phyloP scores from a whole-genome alignment of 2,888 invertebrate species.

The Phragmatobia fuliginosa region DNA sequence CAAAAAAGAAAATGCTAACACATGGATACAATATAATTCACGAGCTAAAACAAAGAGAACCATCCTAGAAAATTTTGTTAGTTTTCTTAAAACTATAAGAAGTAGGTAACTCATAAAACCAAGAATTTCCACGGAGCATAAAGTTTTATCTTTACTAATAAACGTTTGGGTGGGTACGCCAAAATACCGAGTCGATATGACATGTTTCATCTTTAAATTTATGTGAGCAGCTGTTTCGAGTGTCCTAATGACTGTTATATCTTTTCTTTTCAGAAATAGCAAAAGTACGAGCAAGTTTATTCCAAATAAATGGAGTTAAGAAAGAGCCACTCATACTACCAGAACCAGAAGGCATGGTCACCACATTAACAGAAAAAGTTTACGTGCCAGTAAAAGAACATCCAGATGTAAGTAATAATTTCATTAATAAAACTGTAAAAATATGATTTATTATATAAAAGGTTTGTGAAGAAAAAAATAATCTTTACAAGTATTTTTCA shows the following conservation, averaged over 20 bases:
- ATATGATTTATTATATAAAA: slow-evolving; percentile 33
- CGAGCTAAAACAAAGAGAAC: slow-evolving; percentile 3
- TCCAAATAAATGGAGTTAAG: slow-evolving; percentile 99
- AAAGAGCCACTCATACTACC: slow-evolving; percentile 97
- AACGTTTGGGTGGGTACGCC: slow-evolving; percentile 66
- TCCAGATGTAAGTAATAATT: slow-evolving; percentile 96
- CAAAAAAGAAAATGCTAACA: not conserved
- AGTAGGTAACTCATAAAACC: slow-evolving; percentile 49
- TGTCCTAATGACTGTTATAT: slow-evolving; percentile 45
- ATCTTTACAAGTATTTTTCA: not conserved
- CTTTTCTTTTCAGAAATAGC: slow-evolving; percentile 95
- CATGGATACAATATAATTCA: not conserved
- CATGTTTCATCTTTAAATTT: slow-evolving; percentile 68
- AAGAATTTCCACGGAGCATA: slow-evolving; percentile 62
- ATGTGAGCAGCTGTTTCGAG: slow-evolving; percentile 60
- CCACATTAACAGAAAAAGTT: slow-evolving; percentile 99
- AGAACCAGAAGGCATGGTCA: slow-evolving; percentile 95
- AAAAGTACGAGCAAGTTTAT: slow-evolving; percentile 98
- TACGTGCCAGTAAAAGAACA: slow-evolving; percentile 99
- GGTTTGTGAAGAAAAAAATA: slow-evolving; percentile 24
- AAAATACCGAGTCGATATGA: slow-evolving; percentile 68
- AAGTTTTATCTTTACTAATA: slow-evolving; percentile 68
- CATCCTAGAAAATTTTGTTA: slow-evolving; percentile 12
- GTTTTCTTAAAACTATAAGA: slow-evolving; percentile 49
- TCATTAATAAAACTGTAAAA: slow-evolving; percentile 21